phyloP scores from a whole-genome alignment of 2,797 vertebrate genomes.

The Phrynocephalus guinanensis region DNA sequence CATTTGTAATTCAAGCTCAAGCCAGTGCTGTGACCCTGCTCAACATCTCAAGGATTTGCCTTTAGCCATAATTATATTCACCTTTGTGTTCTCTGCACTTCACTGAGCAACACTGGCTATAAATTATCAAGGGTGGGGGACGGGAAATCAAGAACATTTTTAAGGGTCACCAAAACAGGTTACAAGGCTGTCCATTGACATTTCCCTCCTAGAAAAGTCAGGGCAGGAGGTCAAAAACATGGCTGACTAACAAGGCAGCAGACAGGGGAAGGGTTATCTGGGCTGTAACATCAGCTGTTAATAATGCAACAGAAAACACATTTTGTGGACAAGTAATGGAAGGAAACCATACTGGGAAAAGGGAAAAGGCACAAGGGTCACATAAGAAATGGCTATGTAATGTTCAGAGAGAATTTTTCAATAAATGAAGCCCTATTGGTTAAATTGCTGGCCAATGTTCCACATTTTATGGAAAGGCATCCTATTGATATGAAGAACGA shows the following conservation, averaged over 20 bases:
- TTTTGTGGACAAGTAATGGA: conserved; percentile 30
- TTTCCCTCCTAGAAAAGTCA: conserved; percentile 57
- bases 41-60: conserved; percentile 37
- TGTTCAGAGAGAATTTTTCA: conserved; percentile 31
- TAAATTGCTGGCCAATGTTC: neutral
- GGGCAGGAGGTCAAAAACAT: conserved; percentile 47
- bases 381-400: conserved; percentile 11
- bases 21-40: neutral
- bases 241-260: conserved; percentile 49
- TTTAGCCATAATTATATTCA: conserved; percentile 59
- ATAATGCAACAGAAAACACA: conserved; percentile 59
- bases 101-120: conserved; percentile 44
- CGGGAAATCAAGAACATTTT: conserved; percentile 46
- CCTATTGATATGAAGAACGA: conserved; percentile 24
- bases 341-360: conserved; percentile 42
- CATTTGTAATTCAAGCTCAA: conserved; percentile 37
- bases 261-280: conserved; percentile 46
- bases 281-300: conserved; percentile 46
- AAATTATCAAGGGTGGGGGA: conserved; percentile 57
- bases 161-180: conserved; percentile 51
- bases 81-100: conserved; percentile 52
- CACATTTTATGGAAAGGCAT: neutral
- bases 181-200: conserved; percentile 39
- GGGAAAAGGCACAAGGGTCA: conserved; percentile 10
- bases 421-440: neutral